Base-by-base conservation (phyloP, 2,113 vertebrate species). In the Smithornis capensis region DNA sequence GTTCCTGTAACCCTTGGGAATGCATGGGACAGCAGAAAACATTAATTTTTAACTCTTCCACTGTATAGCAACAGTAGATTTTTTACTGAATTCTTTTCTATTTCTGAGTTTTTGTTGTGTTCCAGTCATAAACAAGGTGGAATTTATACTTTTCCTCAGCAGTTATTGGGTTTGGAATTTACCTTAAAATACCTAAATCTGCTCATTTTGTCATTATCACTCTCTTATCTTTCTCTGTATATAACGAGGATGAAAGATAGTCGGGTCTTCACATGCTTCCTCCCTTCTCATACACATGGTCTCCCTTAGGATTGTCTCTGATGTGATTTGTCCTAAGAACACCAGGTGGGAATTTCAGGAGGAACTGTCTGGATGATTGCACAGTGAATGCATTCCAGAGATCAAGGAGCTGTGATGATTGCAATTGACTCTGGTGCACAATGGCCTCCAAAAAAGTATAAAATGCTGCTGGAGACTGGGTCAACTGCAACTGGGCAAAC, bases 41-140 rank as follows among this genome's bases (percentile, higher is more conserved):
- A 90, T 88, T 45, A 85, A 49, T 74, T 93, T 96, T 93, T 95
- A 83, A 93, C 70, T 93, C 24, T 85, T 68, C 40, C 5, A 24
- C 47, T 76, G 10, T 45, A 9, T n/a, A 79, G 23, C 82, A 88
- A 83, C 28, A 52, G 28, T 24, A 60, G 27, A 71, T 35, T 90
- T 77, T 88, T 90, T 93, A 57, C 57, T 53, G 22, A 89, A 71
- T 57, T 68, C 3, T 63, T 86, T 76, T 40, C 81, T 38, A 23
- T 4, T 71, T 47, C 22, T 82, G n/a, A 68, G 4, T 50, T 84
- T 71, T 67, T 67, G 7, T 40, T 63, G 14, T 22, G 6, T 70
- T 75, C 35, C 8, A 68, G 14, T 31, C 60, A 78, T 19, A 59
- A 2, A 19, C 3, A 31, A 78, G 25, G 67, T n/a, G 0, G 70